Conservation (phyloP, 92 coral and sea anemone genomes). For the Porites lobata region DNA sequence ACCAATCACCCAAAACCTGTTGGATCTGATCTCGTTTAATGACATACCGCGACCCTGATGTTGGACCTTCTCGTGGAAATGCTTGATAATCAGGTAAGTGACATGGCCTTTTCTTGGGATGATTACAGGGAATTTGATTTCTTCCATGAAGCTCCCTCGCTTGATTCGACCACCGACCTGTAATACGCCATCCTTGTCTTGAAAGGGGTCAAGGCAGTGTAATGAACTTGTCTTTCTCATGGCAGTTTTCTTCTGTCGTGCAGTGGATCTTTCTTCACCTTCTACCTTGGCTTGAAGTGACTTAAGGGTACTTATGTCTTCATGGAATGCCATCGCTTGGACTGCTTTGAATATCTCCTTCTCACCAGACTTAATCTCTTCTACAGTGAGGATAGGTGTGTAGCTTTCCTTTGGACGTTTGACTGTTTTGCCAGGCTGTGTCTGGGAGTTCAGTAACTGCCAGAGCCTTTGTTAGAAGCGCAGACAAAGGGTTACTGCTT, state of each 20-base stretch:
- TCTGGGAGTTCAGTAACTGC: neutral
- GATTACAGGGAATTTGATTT: too few relatives aligned
- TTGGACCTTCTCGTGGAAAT: too few relatives aligned
- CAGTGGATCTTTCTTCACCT: neutral
- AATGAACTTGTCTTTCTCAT: conserved; percentile 13
- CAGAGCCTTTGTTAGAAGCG: neutral
- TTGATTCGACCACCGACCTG: too few relatives aligned
- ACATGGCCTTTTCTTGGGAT: too few relatives aligned
- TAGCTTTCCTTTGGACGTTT: neutral
- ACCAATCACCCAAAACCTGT: too few relatives aligned
- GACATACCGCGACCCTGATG: too few relatives aligned
- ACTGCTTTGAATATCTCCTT: conserved; percentile 6
- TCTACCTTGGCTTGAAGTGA: neutral
- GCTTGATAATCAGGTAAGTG: too few relatives aligned
- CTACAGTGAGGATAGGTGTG: neutral
- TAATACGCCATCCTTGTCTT: neutral
- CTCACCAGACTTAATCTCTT: conserved; percentile 16
- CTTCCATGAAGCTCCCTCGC: too few relatives aligned
- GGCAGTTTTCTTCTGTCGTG: conserved; percentile 8
- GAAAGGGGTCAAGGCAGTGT: conserved; percentile 48
- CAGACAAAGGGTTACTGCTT: conserved; percentile 5
- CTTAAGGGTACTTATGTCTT: conserved; percentile 21
- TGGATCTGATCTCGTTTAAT: too few relatives aligned
- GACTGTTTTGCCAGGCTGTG: neutral
- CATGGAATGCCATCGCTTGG: conserved; percentile 14